phyloP scores from a whole-genome alignment of 1,140 invertebrate species.

The Pachypsylla venusta region DNA sequence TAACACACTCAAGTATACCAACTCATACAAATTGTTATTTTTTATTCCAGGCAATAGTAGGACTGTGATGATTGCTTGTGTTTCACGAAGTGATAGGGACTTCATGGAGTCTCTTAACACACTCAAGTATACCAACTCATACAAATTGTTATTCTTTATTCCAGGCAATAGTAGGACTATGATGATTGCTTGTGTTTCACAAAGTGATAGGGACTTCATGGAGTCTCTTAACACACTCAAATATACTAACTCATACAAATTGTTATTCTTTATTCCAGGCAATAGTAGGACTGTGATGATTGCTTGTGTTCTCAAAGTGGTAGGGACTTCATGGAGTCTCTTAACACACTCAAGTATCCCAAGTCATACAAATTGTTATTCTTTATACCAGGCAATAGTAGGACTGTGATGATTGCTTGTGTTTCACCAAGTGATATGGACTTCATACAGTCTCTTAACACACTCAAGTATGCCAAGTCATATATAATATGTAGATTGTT shows the following conservation, averaged over 20 bases:
- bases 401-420: too few species aligned
- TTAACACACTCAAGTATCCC: slow-evolving; percentile 97
- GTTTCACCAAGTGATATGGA: too few species aligned
- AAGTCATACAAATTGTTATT: too few species aligned
- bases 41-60: slow-evolving; percentile 54
- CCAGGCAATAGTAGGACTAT: slow-evolving; percentile 76
- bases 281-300: slow-evolving; percentile 97
- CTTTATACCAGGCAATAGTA: too few species aligned
- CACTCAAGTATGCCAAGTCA: too few species aligned
- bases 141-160: too few species aligned
- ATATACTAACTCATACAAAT: slow-evolving; percentile 97
- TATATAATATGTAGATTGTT: too few species aligned
- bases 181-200: slow-evolving; percentile 98
- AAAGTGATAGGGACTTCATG: slow-evolving; percentile 96
- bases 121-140: slow-evolving; percentile 94
- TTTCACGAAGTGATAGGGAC: slow-evolving; percentile 92
- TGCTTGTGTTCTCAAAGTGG: slow-evolving; percentile 96
- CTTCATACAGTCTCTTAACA: too few species aligned
- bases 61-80: slow-evolving; percentile 97
- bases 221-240: slow-evolving; percentile 96
- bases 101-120: slow-evolving; percentile 99
- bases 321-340: slow-evolving; percentile 95
- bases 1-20: slow-evolving; percentile 96
- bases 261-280: too few species aligned
- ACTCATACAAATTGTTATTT: too few species aligned